These are phyloP conservation scores for Tyrannus savana DNA, from an alignment of 2,113 vertebrate genomes.

Conservation along the genomic window DNA sequence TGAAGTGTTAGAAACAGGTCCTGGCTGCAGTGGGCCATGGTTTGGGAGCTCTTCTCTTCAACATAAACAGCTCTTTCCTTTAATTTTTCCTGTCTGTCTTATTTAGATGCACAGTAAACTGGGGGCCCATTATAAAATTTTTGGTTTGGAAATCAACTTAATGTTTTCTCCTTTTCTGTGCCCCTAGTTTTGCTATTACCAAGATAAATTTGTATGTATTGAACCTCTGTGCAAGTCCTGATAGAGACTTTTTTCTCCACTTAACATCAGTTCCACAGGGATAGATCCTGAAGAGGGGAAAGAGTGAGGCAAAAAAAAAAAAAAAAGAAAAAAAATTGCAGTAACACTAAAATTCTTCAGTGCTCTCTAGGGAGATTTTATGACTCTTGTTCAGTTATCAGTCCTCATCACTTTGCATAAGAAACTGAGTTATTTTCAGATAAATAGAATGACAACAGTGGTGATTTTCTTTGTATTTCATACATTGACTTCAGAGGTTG, in stretches of 20 bases:
- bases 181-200: not conserved
- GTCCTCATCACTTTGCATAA: not conserved
- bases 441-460: not conserved
- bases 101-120: not conserved
- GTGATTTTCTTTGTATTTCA: constrained; percentile 9
- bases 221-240: not conserved
- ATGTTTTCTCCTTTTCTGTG: not conserved
- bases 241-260: not conserved
- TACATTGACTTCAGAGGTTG: not conserved
- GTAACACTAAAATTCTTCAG: not conserved
- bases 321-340: no score
- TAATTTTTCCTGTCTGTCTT: not conserved
- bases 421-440: constrained; percentile 20
- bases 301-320: not conserved
- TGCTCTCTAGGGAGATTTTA: not conserved
- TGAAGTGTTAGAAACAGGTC: not conserved
- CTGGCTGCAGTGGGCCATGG: not conserved
- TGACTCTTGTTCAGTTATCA: not conserved
- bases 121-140: not conserved
- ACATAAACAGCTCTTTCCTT: not conserved
- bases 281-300: not conserved
- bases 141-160: not conserved
- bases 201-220: not conserved
- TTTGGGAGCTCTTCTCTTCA: not conserved
- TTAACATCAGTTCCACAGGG: not conserved